phyloP scores from a whole-genome alignment of 2,113 vertebrate species.

The Hypocryptadius cinnamomeus region DNA sequence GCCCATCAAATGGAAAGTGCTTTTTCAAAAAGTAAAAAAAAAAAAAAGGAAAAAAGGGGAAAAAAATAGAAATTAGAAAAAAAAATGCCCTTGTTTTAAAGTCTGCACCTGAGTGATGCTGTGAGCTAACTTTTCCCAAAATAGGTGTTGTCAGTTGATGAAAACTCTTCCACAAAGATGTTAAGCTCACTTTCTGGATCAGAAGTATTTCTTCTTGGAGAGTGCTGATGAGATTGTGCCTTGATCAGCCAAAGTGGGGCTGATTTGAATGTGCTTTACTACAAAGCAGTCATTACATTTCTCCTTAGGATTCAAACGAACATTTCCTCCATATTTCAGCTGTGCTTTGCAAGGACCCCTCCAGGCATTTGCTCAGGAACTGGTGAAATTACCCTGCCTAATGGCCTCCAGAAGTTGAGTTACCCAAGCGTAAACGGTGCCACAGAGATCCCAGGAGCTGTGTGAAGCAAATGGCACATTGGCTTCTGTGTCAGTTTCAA shows the following conservation, averaged over 20 bases:
- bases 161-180: constrained; percentile 21
- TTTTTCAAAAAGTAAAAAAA: neutral
- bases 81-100: neutral
- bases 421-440: constrained; percentile 22
- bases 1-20: neutral
- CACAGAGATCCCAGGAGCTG: constrained; percentile 16
- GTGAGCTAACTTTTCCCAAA: constrained; percentile 9
- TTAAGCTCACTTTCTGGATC: constrained; percentile 1
- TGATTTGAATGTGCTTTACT: constrained; percentile 22
- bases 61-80: neutral
- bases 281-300: constrained; percentile 23
- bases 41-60: accelerated
- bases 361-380: constrained; percentile 44
- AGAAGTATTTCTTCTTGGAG: neutral
- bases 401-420: constrained; percentile 40
- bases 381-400: constrained; percentile 57
- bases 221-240: neutral
- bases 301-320: neutral
- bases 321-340: constrained; percentile 30
- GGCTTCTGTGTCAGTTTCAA: constrained; percentile 25
- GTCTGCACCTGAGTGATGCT: neutral
- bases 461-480: neutral
- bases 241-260: constrained; percentile 13
- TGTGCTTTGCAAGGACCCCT: constrained; percentile 34
- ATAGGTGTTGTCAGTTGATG: constrained; percentile 13